Percentiles rank a stretch among this genome's conserved stretches.
Evolutionary conservation across 2,113 vertebrate genomes (phyloP).

Genomic region (Argyrosomus japonicus): DNA sequence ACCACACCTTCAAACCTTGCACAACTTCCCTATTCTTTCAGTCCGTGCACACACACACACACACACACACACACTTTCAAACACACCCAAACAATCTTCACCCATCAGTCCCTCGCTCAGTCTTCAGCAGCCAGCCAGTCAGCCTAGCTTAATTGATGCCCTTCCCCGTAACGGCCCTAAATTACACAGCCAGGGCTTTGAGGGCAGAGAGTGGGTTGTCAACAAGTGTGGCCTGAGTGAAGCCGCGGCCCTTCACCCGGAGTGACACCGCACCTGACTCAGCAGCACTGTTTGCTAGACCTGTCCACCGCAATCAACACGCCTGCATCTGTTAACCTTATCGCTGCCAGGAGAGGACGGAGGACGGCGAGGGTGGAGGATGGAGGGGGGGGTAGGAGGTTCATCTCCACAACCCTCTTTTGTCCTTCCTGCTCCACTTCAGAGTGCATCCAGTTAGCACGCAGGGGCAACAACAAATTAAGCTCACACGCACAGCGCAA

Average conservation of each 20-base stretch:
- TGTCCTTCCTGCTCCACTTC: constrained; percentile 61
- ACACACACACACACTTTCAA: constrained; percentile 56
- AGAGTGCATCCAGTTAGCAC: constrained; percentile 16
- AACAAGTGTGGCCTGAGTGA: constrained; percentile 75
- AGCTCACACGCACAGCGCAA: not conserved
- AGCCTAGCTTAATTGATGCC: constrained; percentile 64
- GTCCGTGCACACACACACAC: constrained; percentile 48
- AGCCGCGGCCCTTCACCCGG: constrained; percentile 62
- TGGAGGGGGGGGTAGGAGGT: not conserved
- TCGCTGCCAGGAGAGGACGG: constrained; percentile 19
- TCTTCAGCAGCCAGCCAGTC: constrained; percentile 44
- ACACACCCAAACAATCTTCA: constrained; percentile 61
- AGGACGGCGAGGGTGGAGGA: too few relatives aligned
- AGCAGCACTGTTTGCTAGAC: constrained; percentile 77
- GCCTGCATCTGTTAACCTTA: constrained; percentile 55
- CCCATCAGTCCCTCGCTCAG: constrained; percentile 21
- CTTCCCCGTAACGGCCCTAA: constrained; percentile 61
- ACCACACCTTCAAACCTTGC: constrained; percentile 78
- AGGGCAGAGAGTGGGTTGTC: constrained; percentile 68
- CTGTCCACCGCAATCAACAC: constrained; percentile 79
- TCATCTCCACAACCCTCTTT: not conserved
- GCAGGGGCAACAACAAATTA: constrained; percentile 17
- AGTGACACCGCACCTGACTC: constrained; percentile 78
- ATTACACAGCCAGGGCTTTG: constrained; percentile 62
- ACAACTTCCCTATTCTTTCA: constrained; percentile 76